These are phyloP conservation scores for Gallinago paraguaiae DNA, from an alignment of 2,113 vertebrate species.

Conservation along the genomic window DNA sequence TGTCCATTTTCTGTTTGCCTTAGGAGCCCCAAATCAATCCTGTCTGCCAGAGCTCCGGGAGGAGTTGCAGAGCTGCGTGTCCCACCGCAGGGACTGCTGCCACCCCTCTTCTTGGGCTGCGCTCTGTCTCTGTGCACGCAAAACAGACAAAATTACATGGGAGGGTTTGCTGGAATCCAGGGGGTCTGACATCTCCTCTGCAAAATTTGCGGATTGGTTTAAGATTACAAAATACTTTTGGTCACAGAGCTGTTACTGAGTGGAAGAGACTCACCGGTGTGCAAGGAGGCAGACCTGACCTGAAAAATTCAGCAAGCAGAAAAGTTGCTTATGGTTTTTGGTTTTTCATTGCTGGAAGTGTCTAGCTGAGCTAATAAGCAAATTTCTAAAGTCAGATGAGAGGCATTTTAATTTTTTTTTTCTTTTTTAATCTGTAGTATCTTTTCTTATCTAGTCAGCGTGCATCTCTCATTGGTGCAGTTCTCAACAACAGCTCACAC, in stretches of 20 bases:
- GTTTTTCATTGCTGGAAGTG: not conserved
- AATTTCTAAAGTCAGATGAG: not conserved
- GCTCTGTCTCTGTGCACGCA: not conserved
- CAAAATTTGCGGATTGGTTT: not conserved
- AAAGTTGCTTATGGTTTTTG: not conserved
- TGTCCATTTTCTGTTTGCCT: not conserved
- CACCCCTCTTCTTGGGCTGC: not conserved
- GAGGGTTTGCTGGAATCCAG: not conserved
- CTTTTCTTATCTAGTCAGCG: not conserved
- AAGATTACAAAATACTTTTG: not conserved
- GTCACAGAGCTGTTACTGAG: not conserved
- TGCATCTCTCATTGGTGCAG: not conserved
- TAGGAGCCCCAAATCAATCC: not conserved
- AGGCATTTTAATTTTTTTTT: not conserved
- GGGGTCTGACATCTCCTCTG: not conserved
- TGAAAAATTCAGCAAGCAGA: not conserved
- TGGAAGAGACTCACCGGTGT: not conserved
- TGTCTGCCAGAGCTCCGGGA: not conserved
- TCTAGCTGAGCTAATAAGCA: not conserved
- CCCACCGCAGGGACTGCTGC: rapidly evolving
- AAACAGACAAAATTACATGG: not conserved
- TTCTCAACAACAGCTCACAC: not conserved
- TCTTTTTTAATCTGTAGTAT: not conserved
- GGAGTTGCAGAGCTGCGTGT: rapidly evolving
- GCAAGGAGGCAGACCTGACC: not conserved